phyloP scores from a whole-genome alignment of 2,888 invertebrate species.

The Dryomyza anilis region DNA sequence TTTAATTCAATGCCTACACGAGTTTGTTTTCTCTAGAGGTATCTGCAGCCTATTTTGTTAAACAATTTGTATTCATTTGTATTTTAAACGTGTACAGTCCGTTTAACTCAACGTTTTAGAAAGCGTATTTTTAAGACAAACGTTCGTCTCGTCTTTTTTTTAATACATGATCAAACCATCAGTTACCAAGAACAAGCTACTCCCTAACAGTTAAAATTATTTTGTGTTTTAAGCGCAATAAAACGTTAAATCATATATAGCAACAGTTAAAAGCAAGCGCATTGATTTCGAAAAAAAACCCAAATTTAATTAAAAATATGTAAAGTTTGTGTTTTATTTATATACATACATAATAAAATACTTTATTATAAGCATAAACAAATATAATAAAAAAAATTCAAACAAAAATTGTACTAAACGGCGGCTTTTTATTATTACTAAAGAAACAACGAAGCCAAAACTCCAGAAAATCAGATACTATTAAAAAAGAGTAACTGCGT shows the following conservation, averaged over 20 bases:
- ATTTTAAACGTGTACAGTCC: background rate
- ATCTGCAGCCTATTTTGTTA: no score
- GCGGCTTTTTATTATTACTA: no score
- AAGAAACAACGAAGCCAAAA: no score
- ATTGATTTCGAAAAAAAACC: conserved; percentile 2
- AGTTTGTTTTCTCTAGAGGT: no score
- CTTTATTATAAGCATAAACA: conserved; percentile 20
- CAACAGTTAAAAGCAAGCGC: background rate
- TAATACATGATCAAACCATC: no score
- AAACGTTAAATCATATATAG: background rate
- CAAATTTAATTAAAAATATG: conserved; percentile 12
- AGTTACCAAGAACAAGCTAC: conserved; percentile 10
- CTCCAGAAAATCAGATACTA: no score
- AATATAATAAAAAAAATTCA: conserved; percentile 13
- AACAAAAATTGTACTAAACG: conserved; percentile 16
- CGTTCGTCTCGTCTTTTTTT: no score
- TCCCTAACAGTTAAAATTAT: conserved; percentile 17
- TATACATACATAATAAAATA: conserved; percentile 16
- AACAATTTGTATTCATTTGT: no score
- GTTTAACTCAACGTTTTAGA: background rate
- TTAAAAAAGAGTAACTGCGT: no score
- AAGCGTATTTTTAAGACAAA: no score
- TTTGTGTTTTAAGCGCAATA: conserved; percentile 4
- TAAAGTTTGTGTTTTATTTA: conserved; percentile 22
- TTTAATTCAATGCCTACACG: no score